A percentile compares a stretch with the other conserved stretches of the same genome.
Evolutionary conservation across 2,113 vertebrate genomes (phyloP).

Genomic region (Speoplatyrhinus poulsoni): DNA sequence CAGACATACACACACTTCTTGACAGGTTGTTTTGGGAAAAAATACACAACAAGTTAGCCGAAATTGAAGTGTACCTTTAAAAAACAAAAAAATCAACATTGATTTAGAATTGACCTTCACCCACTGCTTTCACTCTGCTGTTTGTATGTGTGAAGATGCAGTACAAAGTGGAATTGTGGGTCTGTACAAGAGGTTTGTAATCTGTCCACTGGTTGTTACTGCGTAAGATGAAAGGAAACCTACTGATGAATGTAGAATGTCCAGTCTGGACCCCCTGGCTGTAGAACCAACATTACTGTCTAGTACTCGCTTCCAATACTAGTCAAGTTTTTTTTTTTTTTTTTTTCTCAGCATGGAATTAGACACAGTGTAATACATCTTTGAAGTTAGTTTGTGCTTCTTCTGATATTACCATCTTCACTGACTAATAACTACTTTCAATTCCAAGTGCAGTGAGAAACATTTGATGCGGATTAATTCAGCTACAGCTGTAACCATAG

Average conservation of each 20-base stretch:
- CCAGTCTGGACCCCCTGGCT: slow-evolving; percentile 21
- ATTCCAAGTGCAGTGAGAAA: background rate
- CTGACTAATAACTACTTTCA: slow-evolving; percentile 25
- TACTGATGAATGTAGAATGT: slow-evolving; percentile 3
- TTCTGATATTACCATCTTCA: slow-evolving; percentile 33
- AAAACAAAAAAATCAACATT: no score
- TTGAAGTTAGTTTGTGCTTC: slow-evolving; percentile 55
- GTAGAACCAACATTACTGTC: slow-evolving; percentile 6
- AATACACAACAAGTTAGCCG: no score
- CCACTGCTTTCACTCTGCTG: background rate
- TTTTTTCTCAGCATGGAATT: slow-evolving; percentile 36
- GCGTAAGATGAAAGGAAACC: slow-evolving; percentile 8
- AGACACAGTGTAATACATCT: slow-evolving; percentile 50
- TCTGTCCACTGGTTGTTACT: slow-evolving; percentile 2
- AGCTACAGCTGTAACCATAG: no score
- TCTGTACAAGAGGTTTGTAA: background rate
- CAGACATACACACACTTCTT: no score
- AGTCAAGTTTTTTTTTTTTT: slow-evolving; percentile 46
- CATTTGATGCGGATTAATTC: background rate
- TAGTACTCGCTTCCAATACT: slow-evolving; percentile 36
- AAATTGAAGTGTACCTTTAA: no score
- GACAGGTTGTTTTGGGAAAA: no score
- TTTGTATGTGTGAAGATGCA: background rate
- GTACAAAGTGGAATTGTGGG: background rate
- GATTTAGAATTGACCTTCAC: no score